Base-by-base conservation (phyloP, 2,797 vertebrate species). In the Lycodopsis pacificus region DNA sequence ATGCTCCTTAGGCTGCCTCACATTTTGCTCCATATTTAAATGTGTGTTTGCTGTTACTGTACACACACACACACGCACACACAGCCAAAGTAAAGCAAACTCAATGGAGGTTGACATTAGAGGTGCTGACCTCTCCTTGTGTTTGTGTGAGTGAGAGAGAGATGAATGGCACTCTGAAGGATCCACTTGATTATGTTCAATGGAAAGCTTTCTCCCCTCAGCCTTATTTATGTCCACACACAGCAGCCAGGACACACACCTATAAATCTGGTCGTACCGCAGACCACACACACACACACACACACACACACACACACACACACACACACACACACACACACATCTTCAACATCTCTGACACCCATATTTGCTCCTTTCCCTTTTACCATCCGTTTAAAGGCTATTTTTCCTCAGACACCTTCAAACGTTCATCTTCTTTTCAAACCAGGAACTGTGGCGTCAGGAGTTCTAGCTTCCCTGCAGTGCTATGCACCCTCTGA, bases 141-240 rank as follows among this genome's bases (percentile, higher is more conserved):
- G n/a, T 65, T 36, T 30, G 49, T 76, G 42, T 73, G 44, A 81
- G 62, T 75, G 22, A 22, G 65, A 44, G 65, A 64, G 70, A 44
- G 68, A 92, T 86, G 66, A 89, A 88, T 82, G 82, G 53, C 79
- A 77, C 85, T 91, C 85, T 83, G 85, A 90, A 89, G 84, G 84
- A 92, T 90, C 89, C 84, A 89, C 89, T 92, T 93, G 90, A 92
- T 93, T 92, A 91, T 91, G 89, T 92, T 93, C 90, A 92, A 91
- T 91, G 83, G 89, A 89, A 90, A 91, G 89, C 91, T 92, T 93
- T 92, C 91, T 88, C 88, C 86, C 80, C 83, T 82, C 83, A 78
- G 71, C 81, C 76, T 92, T 93, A 93, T 94, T 94, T 94, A 94
- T 93, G 91, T 86, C 82, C 32, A n/a, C 84, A 89, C 80, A 90